Evolutionary conservation across 2,797 vertebrate genomes (phyloP).

Genomic region (Valencia hispanica): DNA sequence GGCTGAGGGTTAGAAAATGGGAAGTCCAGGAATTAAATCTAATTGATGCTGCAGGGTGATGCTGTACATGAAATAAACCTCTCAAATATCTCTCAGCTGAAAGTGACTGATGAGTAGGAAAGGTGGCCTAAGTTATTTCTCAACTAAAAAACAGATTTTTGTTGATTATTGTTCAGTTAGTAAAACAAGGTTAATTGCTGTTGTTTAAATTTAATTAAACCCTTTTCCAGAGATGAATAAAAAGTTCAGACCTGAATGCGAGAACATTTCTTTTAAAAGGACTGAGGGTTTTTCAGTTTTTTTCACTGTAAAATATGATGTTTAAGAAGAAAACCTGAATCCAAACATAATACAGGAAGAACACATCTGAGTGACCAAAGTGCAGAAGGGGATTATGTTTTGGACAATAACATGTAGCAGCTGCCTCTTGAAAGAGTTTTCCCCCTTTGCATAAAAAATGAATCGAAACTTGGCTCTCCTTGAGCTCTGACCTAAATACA

Average conservation of each 20-base stretch:
- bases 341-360: not conserved
- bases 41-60: not conserved
- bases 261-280: not conserved
- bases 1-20: not conserved
- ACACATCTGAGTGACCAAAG: not conserved
- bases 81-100: not conserved
- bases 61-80: not conserved
- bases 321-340: not conserved
- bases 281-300: not conserved
- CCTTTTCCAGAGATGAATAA: not conserved
- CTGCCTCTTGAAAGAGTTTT: not conserved
- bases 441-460: slow-evolving; percentile 4
- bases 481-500: slow-evolving; percentile 23
- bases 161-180: not conserved
- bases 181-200: not conserved
- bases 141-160: no score
- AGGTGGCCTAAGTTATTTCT: not conserved
- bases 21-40: no score
- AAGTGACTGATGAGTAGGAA: not conserved
- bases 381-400: not conserved
- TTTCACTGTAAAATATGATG: not conserved
- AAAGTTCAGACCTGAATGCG: not conserved
- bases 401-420: slow-evolving; percentile 5
- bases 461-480: slow-evolving; percentile 1
- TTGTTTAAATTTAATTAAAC: not conserved